Evolutionary conservation across 2,113 vertebrate species (phyloP).

Genomic region (Colinus virginianus): DNA sequence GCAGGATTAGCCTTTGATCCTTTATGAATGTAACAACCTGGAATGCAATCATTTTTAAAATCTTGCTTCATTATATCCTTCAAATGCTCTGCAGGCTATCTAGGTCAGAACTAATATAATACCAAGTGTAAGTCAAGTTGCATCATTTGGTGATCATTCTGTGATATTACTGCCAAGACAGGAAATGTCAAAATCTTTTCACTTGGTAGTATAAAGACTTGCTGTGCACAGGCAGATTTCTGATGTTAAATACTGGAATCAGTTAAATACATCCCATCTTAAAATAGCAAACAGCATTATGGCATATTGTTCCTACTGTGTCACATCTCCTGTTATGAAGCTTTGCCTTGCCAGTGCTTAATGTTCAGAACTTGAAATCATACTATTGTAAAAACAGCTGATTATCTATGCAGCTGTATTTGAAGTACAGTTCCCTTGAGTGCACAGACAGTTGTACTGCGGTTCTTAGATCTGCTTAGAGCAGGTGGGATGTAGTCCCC

Average conservation of each 20-base stretch:
- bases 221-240: constrained; percentile 22
- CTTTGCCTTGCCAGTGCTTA: background rate
- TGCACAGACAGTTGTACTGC: background rate
- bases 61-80: background rate
- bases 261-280: background rate
- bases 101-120: constrained; percentile 16
- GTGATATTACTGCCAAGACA: background rate
- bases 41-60: background rate
- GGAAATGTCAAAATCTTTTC: constrained; percentile 39
- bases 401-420: background rate
- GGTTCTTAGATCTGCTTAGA: background rate
- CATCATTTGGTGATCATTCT: constrained; percentile 21
- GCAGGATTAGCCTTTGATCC: constrained; percentile 51
- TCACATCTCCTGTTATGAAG: background rate
- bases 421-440: background rate
- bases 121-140: background rate
- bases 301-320: constrained; percentile 8
- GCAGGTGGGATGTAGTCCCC: background rate
- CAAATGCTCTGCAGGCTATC: background rate
- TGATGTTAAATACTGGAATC: constrained; percentile 21
- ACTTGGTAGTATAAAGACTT: background rate
- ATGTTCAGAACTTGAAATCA: background rate
- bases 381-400: background rate
- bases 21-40: constrained; percentile 8
- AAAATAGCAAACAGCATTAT: constrained; percentile 38